A percentile compares a stretch with the other conserved stretches of the same genome.
phyloP scores from a whole-genome alignment of 2,888 invertebrate genomes.

The Ryuthela nishihirai region DNA sequence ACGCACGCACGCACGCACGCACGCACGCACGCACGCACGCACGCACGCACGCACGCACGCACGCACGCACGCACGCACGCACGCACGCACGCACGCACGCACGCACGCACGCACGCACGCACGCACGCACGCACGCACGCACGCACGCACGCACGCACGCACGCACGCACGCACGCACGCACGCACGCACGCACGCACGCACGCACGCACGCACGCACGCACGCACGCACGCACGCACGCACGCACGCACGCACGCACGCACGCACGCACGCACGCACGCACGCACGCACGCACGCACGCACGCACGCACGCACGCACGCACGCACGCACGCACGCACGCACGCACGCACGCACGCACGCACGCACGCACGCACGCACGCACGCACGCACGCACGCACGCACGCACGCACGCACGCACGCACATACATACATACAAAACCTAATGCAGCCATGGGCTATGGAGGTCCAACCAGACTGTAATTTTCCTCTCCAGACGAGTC shows the following conservation, averaged over 20 bases:
- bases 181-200: conserved; percentile 4
- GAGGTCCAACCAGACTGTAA: too few relatives aligned
- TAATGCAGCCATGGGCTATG: too few relatives aligned
- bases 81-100: too few relatives aligned
- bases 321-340: conserved; percentile 4
- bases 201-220: conserved; percentile 4
- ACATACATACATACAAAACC: not conserved
- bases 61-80: too few relatives aligned
- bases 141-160: conserved; percentile 3
- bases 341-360: conserved; percentile 5
- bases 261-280: conserved; percentile 4
- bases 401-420: conserved; percentile 6
- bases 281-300: conserved; percentile 2
- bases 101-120: too few relatives aligned
- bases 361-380: conserved; percentile 2
- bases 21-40: too few relatives aligned
- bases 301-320: conserved; percentile 4
- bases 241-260: conserved; percentile 3
- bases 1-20: too few relatives aligned
- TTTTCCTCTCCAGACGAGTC: too few relatives aligned
- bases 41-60: too few relatives aligned
- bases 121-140: conserved; percentile 4
- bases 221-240: conserved; percentile 4
- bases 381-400: conserved; percentile 4
- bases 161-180: conserved; percentile 4